A percentile compares a stretch with the other conserved stretches of the same genome.
Evolutionary conservation across 2,888 invertebrate genomes (phyloP).

Genomic region (Cheiracanthium punctorium): DNA sequence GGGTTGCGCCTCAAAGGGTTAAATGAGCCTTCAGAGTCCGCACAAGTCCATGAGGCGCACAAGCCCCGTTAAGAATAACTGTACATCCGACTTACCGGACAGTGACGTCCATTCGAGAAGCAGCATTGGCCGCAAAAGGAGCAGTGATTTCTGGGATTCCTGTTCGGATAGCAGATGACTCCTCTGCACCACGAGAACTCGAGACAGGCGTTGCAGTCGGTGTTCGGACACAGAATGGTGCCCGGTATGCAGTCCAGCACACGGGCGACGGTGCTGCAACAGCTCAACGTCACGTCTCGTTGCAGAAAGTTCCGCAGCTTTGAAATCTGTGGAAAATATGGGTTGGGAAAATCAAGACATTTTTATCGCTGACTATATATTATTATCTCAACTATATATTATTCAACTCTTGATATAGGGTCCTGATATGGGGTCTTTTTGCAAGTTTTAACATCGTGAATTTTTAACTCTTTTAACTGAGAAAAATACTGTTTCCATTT

Average conservation of each 20-base stretch:
- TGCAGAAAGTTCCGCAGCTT: constrained; percentile 27
- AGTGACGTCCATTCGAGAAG: constrained; percentile 57
- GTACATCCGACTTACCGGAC: constrained; percentile 46
- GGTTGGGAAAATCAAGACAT: no score
- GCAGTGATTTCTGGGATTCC: constrained; percentile 66
- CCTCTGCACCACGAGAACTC: constrained; percentile 66
- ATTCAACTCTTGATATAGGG: no score
- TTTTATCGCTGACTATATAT: no score
- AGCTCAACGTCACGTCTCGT: constrained; percentile 40
- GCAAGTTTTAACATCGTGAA: no score
- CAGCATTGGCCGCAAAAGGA: constrained; percentile 54
- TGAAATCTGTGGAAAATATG: constrained; percentile 33
- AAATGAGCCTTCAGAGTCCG: no score
- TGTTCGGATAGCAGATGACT: constrained; percentile 35
- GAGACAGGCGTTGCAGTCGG: constrained; percentile 27
- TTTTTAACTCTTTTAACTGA: no score
- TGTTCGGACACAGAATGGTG: constrained; percentile 52
- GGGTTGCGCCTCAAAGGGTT: no score
- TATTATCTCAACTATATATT: no score
- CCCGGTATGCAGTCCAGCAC: constrained; percentile 62
- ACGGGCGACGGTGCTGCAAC: constrained; percentile 45
- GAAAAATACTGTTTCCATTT: no score
- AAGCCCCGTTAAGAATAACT: no score
- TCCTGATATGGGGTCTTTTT: no score
- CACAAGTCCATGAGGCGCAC: no score